Percentiles rank a stretch among this genome's conserved stretches.
Conservation (phyloP, 2,113 vertebrate species). For the Geococcyx californianus region DNA sequence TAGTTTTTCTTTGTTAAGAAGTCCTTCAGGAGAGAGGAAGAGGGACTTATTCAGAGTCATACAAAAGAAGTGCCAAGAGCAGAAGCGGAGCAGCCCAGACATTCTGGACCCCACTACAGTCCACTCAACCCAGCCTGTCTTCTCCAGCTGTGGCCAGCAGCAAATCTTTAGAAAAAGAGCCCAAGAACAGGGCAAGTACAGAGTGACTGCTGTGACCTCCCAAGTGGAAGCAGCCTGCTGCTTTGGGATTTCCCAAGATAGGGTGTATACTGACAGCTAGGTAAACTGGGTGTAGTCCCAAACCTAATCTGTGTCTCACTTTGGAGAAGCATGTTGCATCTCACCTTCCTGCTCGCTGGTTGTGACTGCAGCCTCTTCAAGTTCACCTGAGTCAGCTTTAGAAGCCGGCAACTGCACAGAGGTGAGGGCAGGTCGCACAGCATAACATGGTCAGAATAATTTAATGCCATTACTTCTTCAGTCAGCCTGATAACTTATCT, state of each 20-base stretch:
- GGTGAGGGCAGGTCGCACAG: not conserved
- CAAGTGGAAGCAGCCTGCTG: not conserved
- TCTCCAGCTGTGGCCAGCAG: not conserved
- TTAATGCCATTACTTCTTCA: conserved; percentile 43
- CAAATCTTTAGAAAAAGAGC: not conserved
- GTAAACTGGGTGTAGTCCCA: not conserved
- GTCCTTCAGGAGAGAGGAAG: not conserved
- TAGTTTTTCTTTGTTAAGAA: not conserved
- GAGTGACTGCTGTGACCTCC: not conserved
- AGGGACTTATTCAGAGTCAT: not conserved
- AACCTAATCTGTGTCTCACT: not conserved
- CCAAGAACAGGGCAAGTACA: not conserved
- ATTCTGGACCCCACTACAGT: not conserved
- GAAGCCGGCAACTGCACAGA: not conserved
- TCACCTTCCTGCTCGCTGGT: not conserved
- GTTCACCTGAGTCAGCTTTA: not conserved
- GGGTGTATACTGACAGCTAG: not conserved
- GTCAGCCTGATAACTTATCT: conserved; percentile 11
- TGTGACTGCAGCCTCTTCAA: not conserved
- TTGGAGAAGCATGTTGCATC: not conserved
- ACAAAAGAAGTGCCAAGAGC: not conserved
- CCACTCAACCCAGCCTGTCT: not conserved
- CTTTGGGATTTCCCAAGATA: not conserved
- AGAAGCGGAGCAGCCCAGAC: not conserved
- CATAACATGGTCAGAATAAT: conserved; percentile 8